Evolutionary conservation across 2,888 invertebrate genomes (phyloP).

Genomic region (Ryuthela nishihirai): DNA sequence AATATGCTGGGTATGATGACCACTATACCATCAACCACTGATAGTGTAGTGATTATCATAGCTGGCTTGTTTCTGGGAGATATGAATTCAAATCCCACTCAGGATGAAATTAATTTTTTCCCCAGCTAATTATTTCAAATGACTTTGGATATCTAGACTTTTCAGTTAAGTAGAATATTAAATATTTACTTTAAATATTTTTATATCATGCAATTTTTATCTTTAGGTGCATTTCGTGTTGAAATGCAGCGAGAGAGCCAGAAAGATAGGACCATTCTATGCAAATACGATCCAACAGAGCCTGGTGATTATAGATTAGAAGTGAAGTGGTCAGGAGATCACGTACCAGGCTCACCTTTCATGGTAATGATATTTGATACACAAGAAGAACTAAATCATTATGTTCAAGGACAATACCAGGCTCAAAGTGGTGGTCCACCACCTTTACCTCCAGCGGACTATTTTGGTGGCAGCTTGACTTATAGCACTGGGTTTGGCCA

Average conservation of each 20-base stretch:
- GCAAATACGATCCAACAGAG: conserved; percentile 97
- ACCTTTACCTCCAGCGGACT: conserved; percentile 29
- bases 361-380: conserved; percentile 99
- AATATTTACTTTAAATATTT: too few relatives aligned
- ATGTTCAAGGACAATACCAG: conserved; percentile 49
- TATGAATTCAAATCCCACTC: too few relatives aligned
- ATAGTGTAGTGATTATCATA: too few relatives aligned
- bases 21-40: too few relatives aligned
- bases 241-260: conserved; percentile 99
- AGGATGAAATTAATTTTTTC: too few relatives aligned
- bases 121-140: too few relatives aligned
- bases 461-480: conserved; percentile 39
- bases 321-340: conserved; percentile 95
- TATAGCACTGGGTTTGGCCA: conserved; percentile 56
- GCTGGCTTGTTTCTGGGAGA: too few relatives aligned
- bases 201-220: too few relatives aligned
- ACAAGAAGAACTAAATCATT: conserved; percentile 79
- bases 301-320: conserved; percentile 98
- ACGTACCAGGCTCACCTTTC: conserved; percentile 98
- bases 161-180: too few relatives aligned
- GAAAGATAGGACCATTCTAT: conserved; percentile 95
- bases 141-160: too few relatives aligned
- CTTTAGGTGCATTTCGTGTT: conserved; percentile 88
- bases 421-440: conserved; percentile 13
- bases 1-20: too few relatives aligned